Evolutionary conservation across 2,797 vertebrate species (phyloP).

Genomic region (Atherinosoma microstoma): DNA sequence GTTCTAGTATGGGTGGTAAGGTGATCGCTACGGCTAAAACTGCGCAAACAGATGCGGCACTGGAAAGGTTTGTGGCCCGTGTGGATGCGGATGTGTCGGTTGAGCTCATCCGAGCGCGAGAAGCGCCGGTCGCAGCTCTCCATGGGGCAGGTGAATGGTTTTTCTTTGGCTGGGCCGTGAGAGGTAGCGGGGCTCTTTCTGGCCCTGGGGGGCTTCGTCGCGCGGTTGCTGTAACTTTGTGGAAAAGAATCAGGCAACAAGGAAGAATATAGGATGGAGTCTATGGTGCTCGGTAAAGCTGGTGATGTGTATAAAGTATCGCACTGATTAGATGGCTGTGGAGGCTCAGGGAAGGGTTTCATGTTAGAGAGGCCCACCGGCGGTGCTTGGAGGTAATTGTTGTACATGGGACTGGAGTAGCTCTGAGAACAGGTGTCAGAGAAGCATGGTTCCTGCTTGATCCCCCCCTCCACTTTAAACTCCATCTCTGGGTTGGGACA

Average conservation of each 20-base stretch:
- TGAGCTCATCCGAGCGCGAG: constrained; percentile 97
- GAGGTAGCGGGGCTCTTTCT: constrained; percentile 89
- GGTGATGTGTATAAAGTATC: constrained; percentile 81
- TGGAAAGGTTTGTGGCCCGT: constrained; percentile 98
- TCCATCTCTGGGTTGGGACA: constrained; percentile 83
- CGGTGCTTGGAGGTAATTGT: constrained; percentile 79
- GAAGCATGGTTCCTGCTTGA: constrained; percentile 87
- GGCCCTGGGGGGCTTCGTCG: constrained; percentile 84
- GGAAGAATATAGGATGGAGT: constrained; percentile 82
- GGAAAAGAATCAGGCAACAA: constrained; percentile 76
- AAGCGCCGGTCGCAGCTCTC: constrained; percentile 96
- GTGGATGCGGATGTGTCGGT: constrained; percentile 97
- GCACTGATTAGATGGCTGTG: constrained; percentile 78
- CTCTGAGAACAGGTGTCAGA: constrained; percentile 84
- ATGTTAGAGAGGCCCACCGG: constrained; percentile 82
- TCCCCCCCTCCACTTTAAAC: constrained; percentile 84
- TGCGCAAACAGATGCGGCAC: constrained; percentile 97
- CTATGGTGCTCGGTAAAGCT: constrained; percentile 80
- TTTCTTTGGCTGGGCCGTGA: constrained; percentile 93
- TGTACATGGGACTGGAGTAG: constrained; percentile 79
- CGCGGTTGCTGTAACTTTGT: constrained; percentile 86
- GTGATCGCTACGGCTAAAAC: constrained; percentile 98
- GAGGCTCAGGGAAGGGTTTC: constrained; percentile 82
- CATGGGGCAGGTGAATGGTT: constrained; percentile 96
- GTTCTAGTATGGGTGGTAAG: constrained; percentile 98